Percentiles rank a stretch among this genome's conserved stretches.
phyloP scores from a whole-genome alignment of 2,113 vertebrate species.

The Trichechus manatus region DNA sequence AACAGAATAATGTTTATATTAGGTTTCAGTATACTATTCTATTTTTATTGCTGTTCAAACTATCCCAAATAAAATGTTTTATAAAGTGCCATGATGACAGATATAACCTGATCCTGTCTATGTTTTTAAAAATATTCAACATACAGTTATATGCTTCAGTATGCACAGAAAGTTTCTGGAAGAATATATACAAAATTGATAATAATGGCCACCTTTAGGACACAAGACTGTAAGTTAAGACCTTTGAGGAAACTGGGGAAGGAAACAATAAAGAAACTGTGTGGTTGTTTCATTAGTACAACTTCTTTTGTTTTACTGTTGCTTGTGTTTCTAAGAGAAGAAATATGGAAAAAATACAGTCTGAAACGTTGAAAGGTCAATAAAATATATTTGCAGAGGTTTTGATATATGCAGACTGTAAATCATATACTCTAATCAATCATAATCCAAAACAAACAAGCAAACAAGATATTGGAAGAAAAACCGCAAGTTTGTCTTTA shows the following conservation, averaged over 20 bases:
- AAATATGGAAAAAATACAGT: neutral
- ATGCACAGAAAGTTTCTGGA: neutral
- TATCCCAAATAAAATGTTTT: no score
- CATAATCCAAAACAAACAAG: neutral
- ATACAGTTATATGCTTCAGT: neutral
- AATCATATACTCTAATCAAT: neutral
- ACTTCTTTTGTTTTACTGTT: neutral
- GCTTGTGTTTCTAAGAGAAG: neutral
- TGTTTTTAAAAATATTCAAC: neutral
- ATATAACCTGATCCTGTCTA: neutral
- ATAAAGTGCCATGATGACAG: neutral
- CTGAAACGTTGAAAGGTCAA: neutral
- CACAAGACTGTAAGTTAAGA: neutral
- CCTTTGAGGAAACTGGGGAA: neutral
- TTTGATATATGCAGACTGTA: neutral
- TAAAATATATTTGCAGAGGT: neutral
- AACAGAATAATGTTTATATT: neutral
- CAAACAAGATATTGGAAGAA: neutral
- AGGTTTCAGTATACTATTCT: accelerated
- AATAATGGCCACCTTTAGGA: neutral
- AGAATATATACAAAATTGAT: neutral
- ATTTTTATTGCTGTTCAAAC: neutral
- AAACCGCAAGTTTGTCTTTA: neutral
- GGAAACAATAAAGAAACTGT: neutral
- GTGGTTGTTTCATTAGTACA: neutral